Evolutionary conservation across 2,113 vertebrate species (phyloP).

Genomic region (Corvus hawaiiensis): DNA sequence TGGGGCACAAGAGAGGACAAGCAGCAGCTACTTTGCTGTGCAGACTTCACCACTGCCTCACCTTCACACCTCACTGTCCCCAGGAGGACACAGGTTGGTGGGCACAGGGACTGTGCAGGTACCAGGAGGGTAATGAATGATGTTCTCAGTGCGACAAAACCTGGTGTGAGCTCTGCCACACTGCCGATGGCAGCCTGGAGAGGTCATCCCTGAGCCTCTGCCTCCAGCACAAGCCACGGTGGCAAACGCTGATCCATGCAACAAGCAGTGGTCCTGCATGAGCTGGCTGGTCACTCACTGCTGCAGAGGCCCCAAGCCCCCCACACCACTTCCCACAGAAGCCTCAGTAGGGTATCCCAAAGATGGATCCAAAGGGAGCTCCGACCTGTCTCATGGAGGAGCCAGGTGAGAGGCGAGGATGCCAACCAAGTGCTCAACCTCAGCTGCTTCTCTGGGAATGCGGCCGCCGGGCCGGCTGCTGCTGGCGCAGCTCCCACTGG

Average conservation of each 20-base stretch:
- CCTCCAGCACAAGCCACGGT: rapidly evolving
- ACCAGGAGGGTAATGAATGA: rapidly evolving
- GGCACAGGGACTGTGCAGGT: neutral
- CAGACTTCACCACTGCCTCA: neutral
- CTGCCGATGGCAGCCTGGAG: rapidly evolving
- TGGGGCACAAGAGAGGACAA: neutral
- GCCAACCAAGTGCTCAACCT: neutral
- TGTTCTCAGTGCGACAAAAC: neutral
- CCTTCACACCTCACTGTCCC: rapidly evolving
- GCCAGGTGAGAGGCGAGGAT: neutral
- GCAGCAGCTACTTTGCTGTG: neutral
- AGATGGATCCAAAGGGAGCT: neutral
- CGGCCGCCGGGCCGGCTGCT: neutral
- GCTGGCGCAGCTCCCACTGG: neutral
- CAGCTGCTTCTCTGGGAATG: neutral
- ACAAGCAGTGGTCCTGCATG: rapidly evolving
- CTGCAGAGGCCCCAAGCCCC: neutral
- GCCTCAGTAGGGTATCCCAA: neutral
- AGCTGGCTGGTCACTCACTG: neutral
- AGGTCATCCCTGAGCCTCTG: neutral
- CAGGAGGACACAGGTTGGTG: rapidly evolving
- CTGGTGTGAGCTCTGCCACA: rapidly evolving
- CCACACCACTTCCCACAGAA: rapidly evolving
- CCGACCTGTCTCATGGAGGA: neutral
- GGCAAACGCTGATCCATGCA: neutral